These are phyloP conservation scores for Allacma fusca DNA, from an alignment of 2,888 invertebrate genomes.

Conservation along the genomic window DNA sequence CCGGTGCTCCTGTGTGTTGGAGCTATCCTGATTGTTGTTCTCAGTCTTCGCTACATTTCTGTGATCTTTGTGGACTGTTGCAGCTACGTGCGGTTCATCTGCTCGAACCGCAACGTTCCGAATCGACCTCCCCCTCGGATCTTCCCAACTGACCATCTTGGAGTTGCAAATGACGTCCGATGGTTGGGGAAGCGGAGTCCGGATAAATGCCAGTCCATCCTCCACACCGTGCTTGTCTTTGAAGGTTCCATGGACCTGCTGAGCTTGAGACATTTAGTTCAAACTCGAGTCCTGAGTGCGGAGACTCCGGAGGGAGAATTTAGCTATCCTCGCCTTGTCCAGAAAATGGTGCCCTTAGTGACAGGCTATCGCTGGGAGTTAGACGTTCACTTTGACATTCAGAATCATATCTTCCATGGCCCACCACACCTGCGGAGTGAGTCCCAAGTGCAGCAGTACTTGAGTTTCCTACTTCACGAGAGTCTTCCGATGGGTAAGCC, in stretches of 20 bases:
- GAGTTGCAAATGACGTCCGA: conserved; percentile 65
- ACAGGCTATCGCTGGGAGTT: conserved; percentile 67
- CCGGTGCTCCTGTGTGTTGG: conserved; percentile 64
- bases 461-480: conserved; percentile 65
- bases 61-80: conserved; percentile 63
- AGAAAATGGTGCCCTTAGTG: conserved; percentile 64
- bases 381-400: conserved; percentile 66
- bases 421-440: conserved; percentile 63
- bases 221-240: conserved; percentile 67
- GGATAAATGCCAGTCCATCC: conserved; percentile 63
- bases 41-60: conserved; percentile 63
- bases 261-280: conserved; percentile 66
- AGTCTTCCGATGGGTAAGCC: conserved; percentile 66
- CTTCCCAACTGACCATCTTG: conserved; percentile 57
- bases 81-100: conserved; percentile 62
- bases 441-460: conserved; percentile 65
- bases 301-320: conserved; percentile 63
- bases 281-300: conserved; percentile 65
- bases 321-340: conserved; percentile 67
- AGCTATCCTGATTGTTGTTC: conserved; percentile 62
- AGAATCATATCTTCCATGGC: conserved; percentile 67
- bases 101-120: conserved; percentile 60
- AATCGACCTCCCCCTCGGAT: conserved; percentile 56
- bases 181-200: conserved; percentile 65
- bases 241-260: conserved; percentile 66